Conservation (phyloP, 2,113 vertebrate species). For the Cephalopholis sonnerati region DNA sequence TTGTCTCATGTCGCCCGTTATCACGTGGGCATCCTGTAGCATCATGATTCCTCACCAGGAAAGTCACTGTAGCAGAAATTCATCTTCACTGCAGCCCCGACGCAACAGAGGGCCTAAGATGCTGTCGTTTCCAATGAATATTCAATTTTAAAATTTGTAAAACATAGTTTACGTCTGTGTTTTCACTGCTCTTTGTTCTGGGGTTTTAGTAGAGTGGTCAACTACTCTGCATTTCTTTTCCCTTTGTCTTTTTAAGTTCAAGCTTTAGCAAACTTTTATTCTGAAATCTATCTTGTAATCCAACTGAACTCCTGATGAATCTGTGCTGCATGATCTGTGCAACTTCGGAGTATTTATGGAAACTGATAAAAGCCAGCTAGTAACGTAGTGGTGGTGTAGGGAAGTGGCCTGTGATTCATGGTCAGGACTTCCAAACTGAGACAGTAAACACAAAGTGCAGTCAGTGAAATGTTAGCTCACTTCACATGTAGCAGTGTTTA, state of each 20-base stretch:
- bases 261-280: neutral
- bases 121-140: slow-evolving; percentile 4
- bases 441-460: slow-evolving; percentile 5
- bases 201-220: neutral
- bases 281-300: slow-evolving; percentile 14
- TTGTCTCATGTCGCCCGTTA: neutral
- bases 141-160: neutral
- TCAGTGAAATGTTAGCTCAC: slow-evolving; percentile 15
- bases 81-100: slow-evolving; percentile 1
- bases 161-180: neutral
- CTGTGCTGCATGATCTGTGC: slow-evolving; percentile 15
- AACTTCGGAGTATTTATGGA: slow-evolving; percentile 18
- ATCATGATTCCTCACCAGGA: slow-evolving; percentile 45
- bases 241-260: neutral
- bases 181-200: neutral
- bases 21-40: slow-evolving; percentile 59
- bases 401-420: neutral
- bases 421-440: slow-evolving; percentile 17
- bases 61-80: slow-evolving; percentile 60
- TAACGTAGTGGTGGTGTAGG: neutral
- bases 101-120: neutral
- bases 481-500: slow-evolving; percentile 69
- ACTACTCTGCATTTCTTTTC: neutral
- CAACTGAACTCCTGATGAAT: slow-evolving; percentile 6
- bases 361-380: slow-evolving; percentile 25